Evolutionary conservation across 2,113 vertebrate species (phyloP), one percentile per base, ranked within the genome.

Genomic region (Hydrolagus affinis): DNA sequence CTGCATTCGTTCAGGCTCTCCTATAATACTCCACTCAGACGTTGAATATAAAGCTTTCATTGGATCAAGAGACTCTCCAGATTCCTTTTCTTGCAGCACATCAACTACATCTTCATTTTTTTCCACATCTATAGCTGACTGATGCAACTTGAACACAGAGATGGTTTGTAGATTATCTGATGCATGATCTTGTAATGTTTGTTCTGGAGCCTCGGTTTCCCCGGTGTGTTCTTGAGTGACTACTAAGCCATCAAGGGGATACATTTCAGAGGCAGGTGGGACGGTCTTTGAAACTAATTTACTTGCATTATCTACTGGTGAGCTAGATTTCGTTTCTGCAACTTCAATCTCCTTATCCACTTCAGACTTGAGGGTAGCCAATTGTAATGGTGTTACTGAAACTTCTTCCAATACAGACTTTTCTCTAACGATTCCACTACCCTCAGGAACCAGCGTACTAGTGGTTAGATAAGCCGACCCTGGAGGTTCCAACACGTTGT

Each of bases 401-500:
- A 60, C 32, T 83, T 30, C 78, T 32, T 66, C 66, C 60, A 30
- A 21, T 66, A 32, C 60, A 30, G 25, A 66, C 62, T 83, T 83
- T 68, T 12, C 78, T 83, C 62, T 32, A 21, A 7, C 14, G 30
- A 15, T 11, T 17, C 25, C 60, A 32, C 66, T 62, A 68, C 66
- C 17, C 21, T 30, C 17, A 83, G 78, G 28, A 83, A 68, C 23
- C 80, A 89, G 88, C 87, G 90, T 91, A 86, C 89, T 68, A 87
- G 88, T 89, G 87, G 89, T 91, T 89, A 91, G 88, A 87, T 90
- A 92, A 86, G 89, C 77, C 87, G 92, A 87, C 57, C 88, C 88
- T 19, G 90, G 88, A 88, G 91, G 90, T 86, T 92, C 89, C 89
- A 91, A 91, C 89, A 86, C 88, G 86, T 91, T 85, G 92, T 92